These are phyloP conservation scores for Ochropacha duplaris DNA, from an alignment of 2,888 invertebrate genomes.

Conservation along the genomic window DNA sequence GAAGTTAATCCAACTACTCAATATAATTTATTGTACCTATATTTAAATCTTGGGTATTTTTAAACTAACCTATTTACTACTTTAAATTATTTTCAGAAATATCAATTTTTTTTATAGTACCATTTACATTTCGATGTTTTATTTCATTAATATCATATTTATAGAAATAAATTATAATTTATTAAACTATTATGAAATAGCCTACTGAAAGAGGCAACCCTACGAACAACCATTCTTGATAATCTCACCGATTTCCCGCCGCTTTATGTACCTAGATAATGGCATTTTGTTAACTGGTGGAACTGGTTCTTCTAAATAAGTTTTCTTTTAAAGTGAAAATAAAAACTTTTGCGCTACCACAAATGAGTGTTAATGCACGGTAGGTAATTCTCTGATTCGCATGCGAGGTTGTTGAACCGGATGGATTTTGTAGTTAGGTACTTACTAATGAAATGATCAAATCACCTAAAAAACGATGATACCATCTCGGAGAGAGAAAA, in stretches of 20 bases:
- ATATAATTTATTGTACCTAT: too few species aligned
- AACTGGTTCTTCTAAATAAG: slow-evolving; percentile 2
- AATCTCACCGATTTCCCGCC: neutral
- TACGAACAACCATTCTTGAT: neutral
- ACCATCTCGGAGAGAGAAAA: neutral
- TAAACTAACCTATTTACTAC: too few species aligned
- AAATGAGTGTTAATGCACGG: slow-evolving; percentile 2
- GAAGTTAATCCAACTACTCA: too few species aligned
- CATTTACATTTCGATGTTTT: too few species aligned
- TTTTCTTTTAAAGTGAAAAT: slow-evolving; percentile 1
- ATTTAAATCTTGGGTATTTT: too few species aligned
- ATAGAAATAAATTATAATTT: too few species aligned
- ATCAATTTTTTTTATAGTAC: too few species aligned
- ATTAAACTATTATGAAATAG: neutral
- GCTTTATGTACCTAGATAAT: neutral
- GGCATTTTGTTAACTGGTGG: neutral
- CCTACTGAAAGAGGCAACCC: neutral
- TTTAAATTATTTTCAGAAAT: too few species aligned
- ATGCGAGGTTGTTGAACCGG: neutral
- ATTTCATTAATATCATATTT: too few species aligned
- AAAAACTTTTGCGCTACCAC: neutral
- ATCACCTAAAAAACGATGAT: neutral
- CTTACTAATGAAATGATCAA: neutral
- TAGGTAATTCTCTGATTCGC: neutral
- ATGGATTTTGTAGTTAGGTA: neutral